Base-by-base conservation (phyloP, 2,113 vertebrate species). In the Corythaeola cristata region DNA sequence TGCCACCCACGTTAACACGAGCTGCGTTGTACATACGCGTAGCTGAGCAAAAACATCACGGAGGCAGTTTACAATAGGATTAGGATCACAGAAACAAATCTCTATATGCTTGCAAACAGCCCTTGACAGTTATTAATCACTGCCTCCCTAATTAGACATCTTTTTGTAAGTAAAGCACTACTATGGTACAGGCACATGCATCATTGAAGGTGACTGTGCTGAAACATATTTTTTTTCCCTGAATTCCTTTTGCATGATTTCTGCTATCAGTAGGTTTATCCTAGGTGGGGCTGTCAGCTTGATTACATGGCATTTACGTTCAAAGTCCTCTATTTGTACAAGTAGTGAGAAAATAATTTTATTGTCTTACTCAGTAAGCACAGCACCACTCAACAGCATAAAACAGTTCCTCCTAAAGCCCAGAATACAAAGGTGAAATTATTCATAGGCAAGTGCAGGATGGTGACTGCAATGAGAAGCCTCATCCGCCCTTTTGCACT, bases 341-440 rank as follows among this genome's bases (percentile, higher is more conserved):
- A n/a, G 64, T 2, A 37, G 30, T 15, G 35, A 66, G 68, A 45
- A 81, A 60, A 52, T 37, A 27, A 58, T 87, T 86, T 86, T 91
- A 92, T 78, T 88, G 32, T 35, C 52, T 55, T 33, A 56, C 4
- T 84, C 81, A 83, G 33, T 67, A 85, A 91, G 55, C 60, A 62
- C 30, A 41, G 49, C 28, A 55, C 28, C 52, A 55, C 35, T 63
- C 50, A 81, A 64, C 63, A 60, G 11, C 2, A 26, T 7, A 56
- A 53, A 72, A 5, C 62, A 39, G 44, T 12, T 85, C 83, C 81
- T 95, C 78, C 82, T 77, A 3, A 87, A 91, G 95, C 88, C 64
- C 63, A 73, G 63, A 86, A 89, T 87, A 91, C 92, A 95, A 95
- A 88, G 88, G 92, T 94, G 85, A 78, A 68, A 60, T 89, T 92